Evolutionary conservation across 2,888 invertebrate genomes (phyloP).

Genomic region (Oasisia sp.): DNA sequence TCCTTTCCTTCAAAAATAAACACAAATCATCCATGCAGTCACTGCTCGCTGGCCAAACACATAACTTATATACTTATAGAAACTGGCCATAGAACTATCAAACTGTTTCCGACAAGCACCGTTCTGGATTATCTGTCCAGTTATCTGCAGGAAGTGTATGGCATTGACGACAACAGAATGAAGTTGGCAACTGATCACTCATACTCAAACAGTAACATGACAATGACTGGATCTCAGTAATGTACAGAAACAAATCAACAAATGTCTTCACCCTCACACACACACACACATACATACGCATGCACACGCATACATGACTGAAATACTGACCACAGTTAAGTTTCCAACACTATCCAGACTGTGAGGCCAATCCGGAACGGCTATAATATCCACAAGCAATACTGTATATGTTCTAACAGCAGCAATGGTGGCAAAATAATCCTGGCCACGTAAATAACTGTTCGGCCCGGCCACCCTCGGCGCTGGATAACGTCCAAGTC

Average conservation of each 20-base stretch:
- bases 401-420: neutral
- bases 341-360: neutral
- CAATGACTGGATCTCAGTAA: neutral
- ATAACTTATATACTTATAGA: slow-evolving; percentile 1
- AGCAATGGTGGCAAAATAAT: neutral
- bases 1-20: neutral
- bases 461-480: neutral
- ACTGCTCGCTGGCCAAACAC: neutral
- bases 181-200: neutral
- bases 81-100: neutral
- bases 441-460: slow-evolving; percentile 12
- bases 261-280: slow-evolving; percentile 9
- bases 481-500: neutral
- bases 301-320: neutral
- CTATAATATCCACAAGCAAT: slow-evolving; percentile 17
- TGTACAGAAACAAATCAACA: neutral
- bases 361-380: neutral
- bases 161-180: neutral
- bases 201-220: neutral
- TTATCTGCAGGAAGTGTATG: neutral
- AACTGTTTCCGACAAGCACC: neutral
- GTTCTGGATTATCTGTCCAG: neutral
- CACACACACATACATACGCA: neutral
- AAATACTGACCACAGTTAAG: neutral
- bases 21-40: neutral